Evolutionary conservation across 2,888 invertebrate genomes (phyloP).

Genomic region (Timema cristinae): DNA sequence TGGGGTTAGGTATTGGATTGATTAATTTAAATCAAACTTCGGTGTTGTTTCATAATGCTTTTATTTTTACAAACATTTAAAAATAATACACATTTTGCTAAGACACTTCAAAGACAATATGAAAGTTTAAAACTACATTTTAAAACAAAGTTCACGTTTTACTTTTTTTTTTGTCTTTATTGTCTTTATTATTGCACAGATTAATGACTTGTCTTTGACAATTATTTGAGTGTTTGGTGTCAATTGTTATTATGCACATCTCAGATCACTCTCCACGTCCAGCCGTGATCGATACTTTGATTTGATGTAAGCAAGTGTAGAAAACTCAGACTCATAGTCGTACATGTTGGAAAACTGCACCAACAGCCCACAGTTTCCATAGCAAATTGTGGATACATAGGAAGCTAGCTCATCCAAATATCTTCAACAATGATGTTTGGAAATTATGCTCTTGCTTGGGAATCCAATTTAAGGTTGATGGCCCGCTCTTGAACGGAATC

Average conservation of each 20-base stretch:
- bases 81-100: background rate
- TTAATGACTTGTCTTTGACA: background rate
- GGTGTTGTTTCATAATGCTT: too few relatives aligned
- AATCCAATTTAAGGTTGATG: background rate
- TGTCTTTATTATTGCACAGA: background rate
- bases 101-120: background rate
- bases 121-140: background rate
- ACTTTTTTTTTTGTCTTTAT: background rate
- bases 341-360: background rate
- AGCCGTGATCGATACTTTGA: constrained; percentile 24
- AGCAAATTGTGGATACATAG: constrained; percentile 25
- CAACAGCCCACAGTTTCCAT: constrained; percentile 21
- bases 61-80: background rate
- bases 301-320: constrained; percentile 22
- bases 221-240: background rate
- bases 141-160: too few relatives aligned
- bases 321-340: constrained; percentile 20
- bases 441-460: constrained; percentile 13
- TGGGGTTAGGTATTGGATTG: too few relatives aligned
- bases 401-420: constrained; percentile 19
- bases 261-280: constrained; percentile 23
- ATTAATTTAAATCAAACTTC: too few relatives aligned
- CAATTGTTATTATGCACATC: constrained; percentile 16
- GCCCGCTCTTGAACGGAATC: background rate
- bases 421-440: constrained; percentile 4